Conservation (phyloP, 2,888 invertebrate genomes). For the Frankliniella fusca region DNA sequence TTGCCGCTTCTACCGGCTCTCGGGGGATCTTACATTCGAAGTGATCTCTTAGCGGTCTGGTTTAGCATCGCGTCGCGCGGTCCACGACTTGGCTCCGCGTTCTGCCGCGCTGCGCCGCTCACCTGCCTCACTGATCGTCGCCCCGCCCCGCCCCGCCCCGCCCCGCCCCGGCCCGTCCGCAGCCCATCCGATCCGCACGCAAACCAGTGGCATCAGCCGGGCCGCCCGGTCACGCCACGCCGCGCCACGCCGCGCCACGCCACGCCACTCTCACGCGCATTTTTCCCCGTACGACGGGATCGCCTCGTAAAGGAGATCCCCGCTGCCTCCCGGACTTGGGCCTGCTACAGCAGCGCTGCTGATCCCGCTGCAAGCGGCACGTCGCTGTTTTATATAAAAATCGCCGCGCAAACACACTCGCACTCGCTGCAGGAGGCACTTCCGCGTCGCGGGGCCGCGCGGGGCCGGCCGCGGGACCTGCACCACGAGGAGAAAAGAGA, state of each 20-base stretch:
- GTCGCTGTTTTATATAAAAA: background rate
- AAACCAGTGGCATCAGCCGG: background rate
- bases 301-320: background rate
- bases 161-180: background rate
- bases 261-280: background rate
- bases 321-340: background rate
- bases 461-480: background rate
- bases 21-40: too few relatives aligned
- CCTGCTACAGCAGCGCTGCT: too few relatives aligned
- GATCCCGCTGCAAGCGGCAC: too few relatives aligned
- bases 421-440: background rate
- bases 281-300: background rate
- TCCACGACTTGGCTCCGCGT: background rate
- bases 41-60: background rate
- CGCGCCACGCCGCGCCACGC: too few relatives aligned
- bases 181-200: background rate
- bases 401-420: background rate
- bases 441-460: background rate
- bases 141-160: too few relatives aligned
- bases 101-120: background rate
- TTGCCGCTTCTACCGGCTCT: too few relatives aligned
- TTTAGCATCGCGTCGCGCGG: background rate
- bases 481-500: background rate
- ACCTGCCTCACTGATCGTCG: too few relatives aligned
- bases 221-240: too few relatives aligned